Conservation (phyloP, 2,888 invertebrate species). For the Mesorhabditis sp. region DNA sequence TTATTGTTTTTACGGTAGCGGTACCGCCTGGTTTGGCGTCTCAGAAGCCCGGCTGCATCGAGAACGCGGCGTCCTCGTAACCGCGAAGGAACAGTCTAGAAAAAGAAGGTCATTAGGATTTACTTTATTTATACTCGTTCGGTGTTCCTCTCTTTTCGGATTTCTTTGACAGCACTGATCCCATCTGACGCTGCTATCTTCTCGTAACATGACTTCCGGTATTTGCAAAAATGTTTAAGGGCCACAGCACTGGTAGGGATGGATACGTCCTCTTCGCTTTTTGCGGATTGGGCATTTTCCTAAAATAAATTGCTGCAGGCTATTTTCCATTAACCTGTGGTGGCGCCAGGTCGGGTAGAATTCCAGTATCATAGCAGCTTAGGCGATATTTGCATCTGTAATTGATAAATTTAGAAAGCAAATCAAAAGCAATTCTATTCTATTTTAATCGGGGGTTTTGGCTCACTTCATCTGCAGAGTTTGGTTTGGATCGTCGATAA, state of each 20-base stretch:
- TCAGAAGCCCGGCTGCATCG: background rate
- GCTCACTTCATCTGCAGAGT: constrained; percentile 6
- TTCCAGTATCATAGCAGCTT: constrained; percentile 47
- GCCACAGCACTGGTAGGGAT: constrained; percentile 29
- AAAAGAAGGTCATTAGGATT: constrained; percentile 11
- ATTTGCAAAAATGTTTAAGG: constrained; percentile 44
- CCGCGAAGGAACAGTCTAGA: background rate
- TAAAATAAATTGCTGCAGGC: background rate
- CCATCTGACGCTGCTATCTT: constrained; percentile 11
- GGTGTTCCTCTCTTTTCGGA: background rate
- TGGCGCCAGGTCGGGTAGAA: constrained; percentile 32
- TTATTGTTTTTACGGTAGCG: background rate
- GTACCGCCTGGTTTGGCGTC: background rate
- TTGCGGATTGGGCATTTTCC: constrained; percentile 17
- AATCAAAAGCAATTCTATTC: too few relatives aligned
- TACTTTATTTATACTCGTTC: background rate
- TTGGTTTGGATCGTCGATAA: background rate
- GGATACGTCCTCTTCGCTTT: constrained; percentile 24
- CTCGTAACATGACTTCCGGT: constrained; percentile 45
- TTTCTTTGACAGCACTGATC: constrained; percentile 9
- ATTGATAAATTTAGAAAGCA: too few relatives aligned
- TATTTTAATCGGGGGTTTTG: background rate
- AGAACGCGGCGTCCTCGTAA: background rate
- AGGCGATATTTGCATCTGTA: constrained; percentile 47
- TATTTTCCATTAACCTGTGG: background rate